Base-by-base conservation (phyloP, 2,113 vertebrate species). In the Trichomycterus rosablanca region DNA sequence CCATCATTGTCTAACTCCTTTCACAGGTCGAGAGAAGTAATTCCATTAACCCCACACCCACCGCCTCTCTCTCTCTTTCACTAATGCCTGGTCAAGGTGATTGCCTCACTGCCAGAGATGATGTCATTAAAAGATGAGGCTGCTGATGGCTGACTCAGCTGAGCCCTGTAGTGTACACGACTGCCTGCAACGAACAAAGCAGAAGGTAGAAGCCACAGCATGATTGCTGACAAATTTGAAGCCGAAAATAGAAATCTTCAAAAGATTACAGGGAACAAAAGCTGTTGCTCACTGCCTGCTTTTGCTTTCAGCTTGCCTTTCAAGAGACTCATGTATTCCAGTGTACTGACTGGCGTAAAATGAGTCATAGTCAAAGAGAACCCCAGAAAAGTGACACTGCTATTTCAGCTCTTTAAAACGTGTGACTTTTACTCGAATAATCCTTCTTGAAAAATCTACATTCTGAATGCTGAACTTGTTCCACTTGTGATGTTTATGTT, bases 41-140 rank as follows among this genome's bases (percentile, higher is more conserved):
- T 75, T 72, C 67, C 63, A 75, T 70, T 73, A 70, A 64, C 44
- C 63, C 53, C 43, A 19, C 34, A 9, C 57, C 50, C 55, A 30
- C 52, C 40, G 46, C 50, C 48, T 18, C 24, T 10, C 44, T 10
- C 52, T 37, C 53, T 44, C 8, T 49, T 45, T 42, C 42, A 28
- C 54, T 64, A 66, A 63, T 40, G 59, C 64, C 15, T 12, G 43
- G 40, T 22, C 32, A 19, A 18, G 19, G 20, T 54, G 55, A 45
- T 43, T 39, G 52, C 59, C 49, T 59, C 55, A 55, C 35, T 18
- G 45, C 22, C 45, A 34, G 26, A 15, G 20, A 60, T 72, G 63
- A 70, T 53, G 74, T 73, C 63, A 67, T 49, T 34, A 26, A 55
- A 55, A 43, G 55, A 19, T 8, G 26, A n/a, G 44, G 18, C 57